A percentile compares a stretch with the other conserved stretches of the same genome.
Evolutionary conservation across 2,797 vertebrate species (phyloP).

Genomic region (Malacoctenus gilli): DNA sequence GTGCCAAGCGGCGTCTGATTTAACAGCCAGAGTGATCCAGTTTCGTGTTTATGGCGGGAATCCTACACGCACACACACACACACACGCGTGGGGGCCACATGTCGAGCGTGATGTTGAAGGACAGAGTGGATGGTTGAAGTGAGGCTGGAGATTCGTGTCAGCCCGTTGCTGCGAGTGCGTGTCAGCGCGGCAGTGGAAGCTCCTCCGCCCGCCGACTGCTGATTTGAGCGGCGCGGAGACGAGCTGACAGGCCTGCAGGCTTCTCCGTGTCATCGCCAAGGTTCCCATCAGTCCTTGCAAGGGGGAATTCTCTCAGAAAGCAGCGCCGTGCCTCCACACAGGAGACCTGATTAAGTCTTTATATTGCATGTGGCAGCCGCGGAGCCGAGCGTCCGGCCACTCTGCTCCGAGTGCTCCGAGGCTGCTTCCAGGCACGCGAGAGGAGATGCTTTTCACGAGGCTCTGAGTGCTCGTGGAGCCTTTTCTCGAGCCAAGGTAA

Average conservation of each 20-base stretch:
- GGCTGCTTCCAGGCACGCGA: conserved; percentile 54
- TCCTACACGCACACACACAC: conserved; percentile 23
- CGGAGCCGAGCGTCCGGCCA: conserved; percentile 30
- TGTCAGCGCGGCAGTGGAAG: conserved; percentile 54
- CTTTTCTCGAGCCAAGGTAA: conserved; percentile 56
- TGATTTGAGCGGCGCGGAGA: conserved; percentile 61
- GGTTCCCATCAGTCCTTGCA: conserved; percentile 60
- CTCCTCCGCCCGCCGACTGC: conserved; percentile 54
- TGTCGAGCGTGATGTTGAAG: conserved; percentile 56
- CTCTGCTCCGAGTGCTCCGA: conserved; percentile 56
- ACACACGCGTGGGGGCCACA: too few species aligned
- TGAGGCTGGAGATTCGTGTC: conserved; percentile 64
- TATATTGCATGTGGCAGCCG: conserved; percentile 58
- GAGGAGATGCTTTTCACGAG: conserved; percentile 50
- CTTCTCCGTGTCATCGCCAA: conserved; percentile 64
- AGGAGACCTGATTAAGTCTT: conserved; percentile 70
- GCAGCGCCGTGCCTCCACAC: conserved; percentile 39
- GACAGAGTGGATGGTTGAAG: conserved; percentile 57
- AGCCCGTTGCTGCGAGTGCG: conserved; percentile 54
- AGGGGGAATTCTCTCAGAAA: conserved; percentile 58
- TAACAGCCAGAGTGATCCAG: conserved; percentile 37
- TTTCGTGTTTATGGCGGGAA: conserved; percentile 18
- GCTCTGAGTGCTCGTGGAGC: conserved; percentile 45
- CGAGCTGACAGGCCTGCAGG: conserved; percentile 70
- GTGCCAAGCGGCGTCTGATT: conserved; percentile 25